Percentiles rank a stretch among this genome's conserved stretches.
These are phyloP conservation scores for Drosophila kokeensis DNA, from an alignment of 2,888 invertebrate species.

Conservation along the genomic window DNA sequence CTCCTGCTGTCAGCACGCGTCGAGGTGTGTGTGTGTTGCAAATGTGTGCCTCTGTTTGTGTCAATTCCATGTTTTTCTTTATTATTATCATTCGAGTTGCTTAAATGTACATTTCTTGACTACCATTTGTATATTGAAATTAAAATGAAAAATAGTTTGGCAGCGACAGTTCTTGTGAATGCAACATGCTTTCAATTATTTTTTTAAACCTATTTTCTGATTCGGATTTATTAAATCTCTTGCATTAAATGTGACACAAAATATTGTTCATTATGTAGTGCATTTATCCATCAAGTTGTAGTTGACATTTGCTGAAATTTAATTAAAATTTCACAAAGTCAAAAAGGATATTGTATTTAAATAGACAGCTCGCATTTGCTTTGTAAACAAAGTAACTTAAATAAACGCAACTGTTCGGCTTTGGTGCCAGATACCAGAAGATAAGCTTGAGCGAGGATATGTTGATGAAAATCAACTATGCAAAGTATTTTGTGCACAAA, in stretches of 20 bases:
- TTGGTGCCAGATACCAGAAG: neutral
- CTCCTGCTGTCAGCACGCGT: constrained; percentile 3
- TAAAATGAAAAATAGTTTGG: constrained; percentile 45
- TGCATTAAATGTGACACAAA: constrained; percentile 1
- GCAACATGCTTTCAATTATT: neutral
- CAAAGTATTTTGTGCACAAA: constrained; percentile 1
- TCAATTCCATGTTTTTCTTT: constrained; percentile 1
- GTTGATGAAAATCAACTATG: neutral
- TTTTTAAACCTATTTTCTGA: neutral
- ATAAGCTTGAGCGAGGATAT: too few species aligned
- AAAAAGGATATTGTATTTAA: constrained; percentile 7
- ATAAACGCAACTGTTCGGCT: neutral
- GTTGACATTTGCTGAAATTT: constrained; percentile 16
- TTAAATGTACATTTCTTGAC: constrained; percentile 32
- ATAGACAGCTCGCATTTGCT: neutral
- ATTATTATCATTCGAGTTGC: constrained; percentile 5
- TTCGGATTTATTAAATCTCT: neutral
- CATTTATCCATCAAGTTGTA: constrained; percentile 14
- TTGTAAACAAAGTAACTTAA: constrained; percentile 3
- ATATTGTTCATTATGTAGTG: neutral
- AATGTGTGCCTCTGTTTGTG: constrained; percentile 11
- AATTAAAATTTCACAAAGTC: constrained; percentile 15
- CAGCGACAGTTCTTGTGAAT: constrained; percentile 4
- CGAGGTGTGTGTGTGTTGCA: neutral
- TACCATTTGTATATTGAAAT: constrained; percentile 39